Conservation (phyloP, 2,113 vertebrate genomes). For the Xenopus laevis region DNA sequence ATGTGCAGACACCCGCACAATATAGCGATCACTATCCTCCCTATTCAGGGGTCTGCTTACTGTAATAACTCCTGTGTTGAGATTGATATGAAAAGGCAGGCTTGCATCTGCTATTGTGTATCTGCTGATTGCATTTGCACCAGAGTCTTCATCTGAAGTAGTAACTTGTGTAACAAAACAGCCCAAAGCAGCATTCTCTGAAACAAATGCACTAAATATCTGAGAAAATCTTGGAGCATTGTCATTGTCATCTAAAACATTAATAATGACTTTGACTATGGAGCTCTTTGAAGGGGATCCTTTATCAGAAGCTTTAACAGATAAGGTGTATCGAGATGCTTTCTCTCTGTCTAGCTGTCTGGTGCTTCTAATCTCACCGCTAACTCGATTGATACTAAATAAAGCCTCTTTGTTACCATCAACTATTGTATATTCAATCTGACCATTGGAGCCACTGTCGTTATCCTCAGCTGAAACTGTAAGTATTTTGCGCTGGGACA, state of each 20-base stretch:
- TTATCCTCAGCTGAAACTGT: constrained; percentile 77
- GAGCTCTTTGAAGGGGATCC: constrained; percentile 76
- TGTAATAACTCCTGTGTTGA: constrained; percentile 85
- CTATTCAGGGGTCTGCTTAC: constrained; percentile 88
- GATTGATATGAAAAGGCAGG: constrained; percentile 85
- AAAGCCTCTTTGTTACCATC: constrained; percentile 84
- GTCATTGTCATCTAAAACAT: constrained; percentile 90
- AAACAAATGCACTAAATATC: constrained; percentile 88
- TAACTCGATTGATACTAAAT: constrained; percentile 81
- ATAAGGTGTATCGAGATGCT: constrained; percentile 72
- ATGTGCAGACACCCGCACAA: constrained; percentile 86
- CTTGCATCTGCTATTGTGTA: constrained; percentile 82
- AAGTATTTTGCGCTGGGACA: constrained; percentile 80
- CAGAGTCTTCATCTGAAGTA: constrained; percentile 88
- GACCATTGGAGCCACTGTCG: constrained; percentile 88
- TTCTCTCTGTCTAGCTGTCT: constrained; percentile 86
- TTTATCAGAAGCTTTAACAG: constrained; percentile 81
- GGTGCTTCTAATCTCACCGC: constrained; percentile 86
- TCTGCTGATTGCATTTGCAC: constrained; percentile 83
- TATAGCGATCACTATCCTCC: constrained; percentile 86
- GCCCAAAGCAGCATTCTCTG: constrained; percentile 88
- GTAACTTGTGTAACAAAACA: constrained; percentile 87
- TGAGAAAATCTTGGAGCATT: constrained; percentile 93
- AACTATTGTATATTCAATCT: constrained; percentile 81
- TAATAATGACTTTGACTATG: constrained; percentile 74